Evolutionary conservation across 2,113 vertebrate genomes (phyloP), one percentile per base, ranked within the genome.

Genomic region (Girardinichthys multiradiatus): DNA sequence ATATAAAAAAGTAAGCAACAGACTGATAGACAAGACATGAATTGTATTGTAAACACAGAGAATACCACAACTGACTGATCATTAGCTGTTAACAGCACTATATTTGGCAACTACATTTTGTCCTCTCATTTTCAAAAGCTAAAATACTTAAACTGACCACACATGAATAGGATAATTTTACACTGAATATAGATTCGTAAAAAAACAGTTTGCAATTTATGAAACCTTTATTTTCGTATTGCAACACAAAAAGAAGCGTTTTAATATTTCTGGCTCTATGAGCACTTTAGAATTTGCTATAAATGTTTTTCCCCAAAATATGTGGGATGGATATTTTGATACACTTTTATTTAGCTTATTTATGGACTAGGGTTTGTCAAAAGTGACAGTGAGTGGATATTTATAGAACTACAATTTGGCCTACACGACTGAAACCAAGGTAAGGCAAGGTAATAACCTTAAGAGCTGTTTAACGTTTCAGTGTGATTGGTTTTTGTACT

Each of bases 391-490:
- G 71, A 81, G 64, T 2, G 29, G 71, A 75, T 51, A 78, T 84
- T 89, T 79, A 83, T 63, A 80, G 67, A 68, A 77, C 79, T 76
- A 64, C 58, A 51, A 76, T 80, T 76, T 62, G 75, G 27, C 45
- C 3, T 14, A 64, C 72, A 82, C 77, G 60, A 74, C 68, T 73
- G 57, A 74, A 74, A 72, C 78, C n/a, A 82, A 81, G 35, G 73
- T 74, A 35, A 65, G 48, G 24, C 13, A 37, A 69, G 57, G 70
- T 61, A 35, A 68, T 81, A 88, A 81, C 86, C 89, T 86, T 85
- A 82, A 80, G 69, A 65, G 72, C 85, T 70, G 54, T 81, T 87
- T 77, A 84, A 84, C 74, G 77, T 85, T 64, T 72, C 70, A 82
- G 2, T 42, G 57, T 51, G 21, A 77, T 75, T 78, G 72, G 37